Percentiles rank a stretch among this genome's conserved stretches.
These are phyloP conservation scores for Sebastes dallii DNA, from an alignment of 2,797 vertebrate species.

Conservation along the genomic window DNA sequence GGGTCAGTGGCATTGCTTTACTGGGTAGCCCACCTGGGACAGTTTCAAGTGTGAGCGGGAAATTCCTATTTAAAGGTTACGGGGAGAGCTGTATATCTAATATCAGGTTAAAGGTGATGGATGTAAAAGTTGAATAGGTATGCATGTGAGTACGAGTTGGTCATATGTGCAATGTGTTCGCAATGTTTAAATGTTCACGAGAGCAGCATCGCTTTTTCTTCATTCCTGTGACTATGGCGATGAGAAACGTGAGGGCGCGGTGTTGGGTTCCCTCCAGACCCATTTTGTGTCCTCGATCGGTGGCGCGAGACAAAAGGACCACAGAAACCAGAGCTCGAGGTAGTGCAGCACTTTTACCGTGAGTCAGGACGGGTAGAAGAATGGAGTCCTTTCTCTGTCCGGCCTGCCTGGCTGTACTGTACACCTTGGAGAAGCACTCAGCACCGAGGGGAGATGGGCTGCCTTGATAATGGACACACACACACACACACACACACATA, in stretches of 20 bases:
- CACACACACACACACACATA: conserved; percentile 58
- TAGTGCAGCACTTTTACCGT: conserved; percentile 68
- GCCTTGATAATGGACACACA: conserved; percentile 69
- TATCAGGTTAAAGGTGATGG: background rate
- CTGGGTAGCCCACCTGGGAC: conserved; percentile 62
- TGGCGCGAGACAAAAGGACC: conserved; percentile 77
- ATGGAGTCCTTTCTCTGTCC: conserved; percentile 77
- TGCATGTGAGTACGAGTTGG: too few species aligned
- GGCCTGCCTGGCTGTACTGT: conserved; percentile 63
- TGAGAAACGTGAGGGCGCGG: conserved; percentile 72
- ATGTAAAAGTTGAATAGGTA: background rate
- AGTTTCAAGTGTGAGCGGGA: conserved; percentile 59
- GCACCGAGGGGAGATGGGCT: conserved; percentile 69
- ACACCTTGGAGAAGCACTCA: conserved; percentile 80
- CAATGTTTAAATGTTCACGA: background rate
- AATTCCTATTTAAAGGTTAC: conserved; percentile 67
- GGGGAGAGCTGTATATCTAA: conserved; percentile 20
- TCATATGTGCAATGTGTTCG: background rate
- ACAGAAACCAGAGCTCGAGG: conserved; percentile 79
- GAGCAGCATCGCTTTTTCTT: conserved; percentile 10
- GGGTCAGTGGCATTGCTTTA: conserved; percentile 71
- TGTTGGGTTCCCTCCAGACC: conserved; percentile 80
- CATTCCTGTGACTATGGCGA: conserved; percentile 42
- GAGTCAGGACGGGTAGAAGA: conserved; percentile 67
- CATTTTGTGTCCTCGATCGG: conserved; percentile 78